A percentile compares a stretch with the other conserved stretches of the same genome.
Conservation (phyloP, 2,113 vertebrate species). For the Morone chrysops region DNA sequence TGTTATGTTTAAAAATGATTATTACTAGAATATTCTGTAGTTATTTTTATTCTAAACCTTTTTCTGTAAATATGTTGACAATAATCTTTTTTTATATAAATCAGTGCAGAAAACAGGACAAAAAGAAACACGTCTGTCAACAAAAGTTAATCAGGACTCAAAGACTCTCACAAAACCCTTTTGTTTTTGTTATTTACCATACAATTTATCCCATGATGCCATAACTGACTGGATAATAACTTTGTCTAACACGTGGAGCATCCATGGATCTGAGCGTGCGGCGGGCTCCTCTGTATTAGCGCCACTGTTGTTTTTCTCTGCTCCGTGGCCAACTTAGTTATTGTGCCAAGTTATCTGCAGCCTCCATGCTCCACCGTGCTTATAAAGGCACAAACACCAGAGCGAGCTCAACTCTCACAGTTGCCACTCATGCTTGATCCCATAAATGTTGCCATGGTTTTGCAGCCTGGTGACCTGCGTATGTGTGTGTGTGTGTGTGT, state of each 20-base stretch:
- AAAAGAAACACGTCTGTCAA: background rate
- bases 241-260: slow-evolving; percentile 31
- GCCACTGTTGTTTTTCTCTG: slow-evolving; percentile 44
- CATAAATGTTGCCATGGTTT: slow-evolving; percentile 71
- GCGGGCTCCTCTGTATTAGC: slow-evolving; percentile 20
- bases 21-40: too few species aligned
- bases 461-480: slow-evolving; percentile 57
- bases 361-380: slow-evolving; percentile 56
- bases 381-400: slow-evolving; percentile 47
- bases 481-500: slow-evolving; percentile 9
- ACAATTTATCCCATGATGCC: background rate
- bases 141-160: background rate
- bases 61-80: background rate
- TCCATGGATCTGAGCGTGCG: slow-evolving; percentile 33
- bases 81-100: too few species aligned
- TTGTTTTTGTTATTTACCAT: background rate
- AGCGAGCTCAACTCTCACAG: slow-evolving; percentile 39
- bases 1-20: too few species aligned
- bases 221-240: slow-evolving; percentile 41
- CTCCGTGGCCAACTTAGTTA: slow-evolving; percentile 62
- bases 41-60: too few species aligned
- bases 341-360: slow-evolving; percentile 63
- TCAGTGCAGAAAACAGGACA: background rate
- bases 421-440: slow-evolving; percentile 56
- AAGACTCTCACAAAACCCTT: slow-evolving; percentile 5